Conservation (phyloP, 2,888 invertebrate species). For the Scaptomyza reducta region DNA sequence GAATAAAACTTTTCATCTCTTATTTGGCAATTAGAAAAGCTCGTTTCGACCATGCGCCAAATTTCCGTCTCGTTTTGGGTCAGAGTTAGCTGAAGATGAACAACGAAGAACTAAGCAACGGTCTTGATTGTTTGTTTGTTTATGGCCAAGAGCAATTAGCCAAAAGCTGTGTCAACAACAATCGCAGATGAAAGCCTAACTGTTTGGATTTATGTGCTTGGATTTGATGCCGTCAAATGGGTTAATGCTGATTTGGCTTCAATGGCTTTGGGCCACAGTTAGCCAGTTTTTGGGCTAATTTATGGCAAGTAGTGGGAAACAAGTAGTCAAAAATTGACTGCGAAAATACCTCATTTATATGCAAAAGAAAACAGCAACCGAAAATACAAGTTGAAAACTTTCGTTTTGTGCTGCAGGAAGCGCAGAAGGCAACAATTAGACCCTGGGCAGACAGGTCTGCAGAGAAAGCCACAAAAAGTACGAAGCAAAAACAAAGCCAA, state of each 20-base stretch:
- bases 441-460: conserved; percentile 3
- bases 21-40: conserved; percentile 9
- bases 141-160: conserved; percentile 69
- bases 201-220: conserved; percentile 42
- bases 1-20: conserved; percentile 32
- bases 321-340: conserved; percentile 55
- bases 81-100: conserved; percentile 37
- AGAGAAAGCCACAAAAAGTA: conserved; percentile 42
- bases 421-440: conserved; percentile 40
- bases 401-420: conserved; percentile 51
- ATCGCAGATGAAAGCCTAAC: conserved; percentile 52
- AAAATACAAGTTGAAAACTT: conserved; percentile 26
- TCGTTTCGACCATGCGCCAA: conserved; percentile 51
- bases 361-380: conserved; percentile 25
- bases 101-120: conserved; percentile 29
- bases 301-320: conserved; percentile 57
- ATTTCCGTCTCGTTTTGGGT: conserved; percentile 74
- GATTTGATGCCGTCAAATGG: conserved; percentile 55
- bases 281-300: conserved; percentile 48
- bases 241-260: conserved; percentile 49
- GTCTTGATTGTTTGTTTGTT: conserved; percentile 20
- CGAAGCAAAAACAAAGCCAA: background rate
- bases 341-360: conserved; percentile 49
- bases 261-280: conserved; percentile 16
- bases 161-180: conserved; percentile 64